These are phyloP conservation scores for Pseudomyrmex flavicornis DNA, from an alignment of 1,140 invertebrate genomes.

Conservation along the genomic window DNA sequence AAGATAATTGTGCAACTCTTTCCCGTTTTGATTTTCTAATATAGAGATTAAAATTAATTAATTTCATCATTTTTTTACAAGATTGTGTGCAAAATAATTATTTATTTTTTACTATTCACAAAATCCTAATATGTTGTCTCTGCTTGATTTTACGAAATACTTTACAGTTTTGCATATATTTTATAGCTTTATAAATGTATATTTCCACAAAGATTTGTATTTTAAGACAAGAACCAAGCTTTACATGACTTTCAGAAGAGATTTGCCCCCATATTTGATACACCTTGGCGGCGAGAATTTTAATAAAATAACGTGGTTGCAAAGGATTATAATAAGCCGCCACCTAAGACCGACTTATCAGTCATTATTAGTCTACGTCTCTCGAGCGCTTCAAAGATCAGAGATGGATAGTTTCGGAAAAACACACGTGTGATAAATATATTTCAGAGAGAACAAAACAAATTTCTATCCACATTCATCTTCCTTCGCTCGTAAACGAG, in stretches of 20 bases:
- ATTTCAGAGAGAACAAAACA: neutral
- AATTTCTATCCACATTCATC: neutral
- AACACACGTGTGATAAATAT: neutral
- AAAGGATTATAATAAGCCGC: conserved; percentile 36
- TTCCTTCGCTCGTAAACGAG: neutral
- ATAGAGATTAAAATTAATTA: neutral
- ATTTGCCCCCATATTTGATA: conserved; percentile 8
- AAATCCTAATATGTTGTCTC: neutral
- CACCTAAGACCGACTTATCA: neutral
- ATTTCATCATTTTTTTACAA: neutral
- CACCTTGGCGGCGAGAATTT: conserved; percentile 9
- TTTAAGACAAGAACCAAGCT: neutral
- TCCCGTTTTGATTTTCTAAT: too few relatives aligned
- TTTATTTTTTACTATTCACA: neutral
- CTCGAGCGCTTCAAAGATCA: conserved; percentile 1
- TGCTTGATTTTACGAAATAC: neutral
- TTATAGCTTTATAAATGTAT: neutral
- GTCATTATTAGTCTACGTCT: neutral
- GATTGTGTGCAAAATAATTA: neutral
- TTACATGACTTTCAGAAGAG: neutral
- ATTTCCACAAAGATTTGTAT: neutral
- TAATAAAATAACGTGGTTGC: conserved; percentile 36
- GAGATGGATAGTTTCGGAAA: conserved; percentile 7
- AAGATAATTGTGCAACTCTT: neutral
- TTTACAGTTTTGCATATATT: neutral